Evolutionary conservation across 35 echinoderm and acorn worm species (phyloP).

Genomic region (Chiridota heheva): DNA sequence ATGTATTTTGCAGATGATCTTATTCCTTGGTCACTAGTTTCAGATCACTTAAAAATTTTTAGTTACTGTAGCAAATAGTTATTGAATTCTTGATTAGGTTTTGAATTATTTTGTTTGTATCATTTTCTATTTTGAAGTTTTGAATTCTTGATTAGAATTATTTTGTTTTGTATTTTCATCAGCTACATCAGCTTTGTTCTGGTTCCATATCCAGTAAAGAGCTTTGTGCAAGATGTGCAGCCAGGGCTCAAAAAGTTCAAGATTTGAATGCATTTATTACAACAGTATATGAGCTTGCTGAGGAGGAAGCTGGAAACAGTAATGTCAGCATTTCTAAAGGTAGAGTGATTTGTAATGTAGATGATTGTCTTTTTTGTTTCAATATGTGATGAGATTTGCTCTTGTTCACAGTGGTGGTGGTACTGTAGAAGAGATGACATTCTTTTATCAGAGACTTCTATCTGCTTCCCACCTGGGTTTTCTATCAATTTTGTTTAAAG

Average conservation of each 20-base stretch:
- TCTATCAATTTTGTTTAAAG: not conserved
- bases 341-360: not conserved
- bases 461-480: not conserved
- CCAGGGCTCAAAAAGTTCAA: constrained; percentile 35
- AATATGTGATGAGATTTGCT: not conserved
- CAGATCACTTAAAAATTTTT: too few species aligned
- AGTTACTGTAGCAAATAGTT: too few species aligned
- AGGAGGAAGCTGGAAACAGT: constrained; percentile 41
- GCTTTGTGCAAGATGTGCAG: constrained; percentile 37
- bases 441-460: not conserved
- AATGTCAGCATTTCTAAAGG: constrained; percentile 45
- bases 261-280: constrained; percentile 73
- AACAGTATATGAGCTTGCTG: constrained; percentile 40
- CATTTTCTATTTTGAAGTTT: too few species aligned
- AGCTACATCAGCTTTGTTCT: constrained; percentile 39
- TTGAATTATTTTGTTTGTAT: too few species aligned
- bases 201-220: constrained; percentile 45
- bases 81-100: too few species aligned
- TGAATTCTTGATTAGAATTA: not conserved
- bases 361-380: not conserved
- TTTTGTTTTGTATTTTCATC: constrained; percentile 19
- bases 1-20: too few species aligned
- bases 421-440: not conserved
- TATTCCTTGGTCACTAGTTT: too few species aligned
- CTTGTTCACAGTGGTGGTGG: too few species aligned